phyloP scores from a whole-genome alignment of 2,113 vertebrate species.

The Carassius gibelio region DNA sequence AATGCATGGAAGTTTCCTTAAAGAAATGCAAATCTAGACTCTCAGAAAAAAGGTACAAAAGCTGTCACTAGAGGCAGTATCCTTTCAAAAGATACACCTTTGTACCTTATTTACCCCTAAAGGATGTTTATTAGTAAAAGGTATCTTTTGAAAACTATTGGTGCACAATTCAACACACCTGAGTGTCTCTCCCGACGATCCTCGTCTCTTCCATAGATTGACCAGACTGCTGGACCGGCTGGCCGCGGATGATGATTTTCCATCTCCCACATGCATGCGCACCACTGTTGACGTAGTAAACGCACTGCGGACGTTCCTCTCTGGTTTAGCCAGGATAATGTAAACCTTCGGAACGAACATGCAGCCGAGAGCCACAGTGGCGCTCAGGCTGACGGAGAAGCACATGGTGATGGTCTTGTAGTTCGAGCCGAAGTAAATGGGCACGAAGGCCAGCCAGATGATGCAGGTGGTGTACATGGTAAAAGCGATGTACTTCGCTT shows the following conservation, averaged over 20 bases:
- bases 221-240: constrained; percentile 95
- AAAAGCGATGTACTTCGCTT: constrained; percentile 98
- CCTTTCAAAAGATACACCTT: no score
- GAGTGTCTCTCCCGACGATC: constrained; percentile 93
- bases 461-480: constrained; percentile 99
- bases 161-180: constrained; percentile 74
- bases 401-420: no score
- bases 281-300: no score
- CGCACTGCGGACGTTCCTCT: no score
- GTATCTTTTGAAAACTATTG: background rate
- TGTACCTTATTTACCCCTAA: no score
- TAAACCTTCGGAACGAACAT: no score
- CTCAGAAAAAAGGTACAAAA: background rate
- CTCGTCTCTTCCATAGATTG: constrained; percentile 94
- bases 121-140: no score
- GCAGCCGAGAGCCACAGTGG: no score
- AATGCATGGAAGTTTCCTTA: background rate
- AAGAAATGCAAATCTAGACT: background rate
- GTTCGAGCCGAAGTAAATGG: constrained; percentile 90
- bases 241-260: constrained; percentile 91
- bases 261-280: constrained; percentile 62
- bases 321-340: no score
- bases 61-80: no score
- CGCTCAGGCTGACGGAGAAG: no score
- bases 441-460: constrained; percentile 98